Evolutionary conservation across 2,888 invertebrate genomes (phyloP), one percentile per base, ranked within the genome.

Genomic region (Papilio protenor): DNA sequence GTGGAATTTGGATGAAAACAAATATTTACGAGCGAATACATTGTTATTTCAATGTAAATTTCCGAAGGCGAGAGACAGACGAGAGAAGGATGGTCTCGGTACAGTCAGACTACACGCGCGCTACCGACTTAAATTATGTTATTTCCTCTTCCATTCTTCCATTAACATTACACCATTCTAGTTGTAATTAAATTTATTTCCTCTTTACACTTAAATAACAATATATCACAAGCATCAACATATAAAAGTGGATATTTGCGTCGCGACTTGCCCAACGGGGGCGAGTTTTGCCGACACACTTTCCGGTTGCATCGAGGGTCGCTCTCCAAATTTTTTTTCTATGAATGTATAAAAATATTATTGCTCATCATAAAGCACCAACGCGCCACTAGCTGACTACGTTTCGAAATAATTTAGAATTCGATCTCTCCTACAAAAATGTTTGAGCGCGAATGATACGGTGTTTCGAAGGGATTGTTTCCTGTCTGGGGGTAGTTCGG

Each of bases 341-440:
- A 93, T 92, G 93, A 92, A 93, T 94, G 94, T 94, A 94, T 94
- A 94, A 94, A 94, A 94, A 94, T 94, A 94, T 94, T 94, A 94
- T 94, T 94, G 94, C 94, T 94, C 87, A 94, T 94, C 89, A 92
- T 91, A 88, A 93, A 94, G 94, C 94, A 94, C 94, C 94, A 92
- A 92, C 92, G 92, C 94, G 92, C 93, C 91, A 88, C 93, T 93
- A 93, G 93, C 92, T 91, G 91, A 90, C 92, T 94, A 92, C 90
- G 81, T 90, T 91, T 87, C 90, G 88, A 91, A 92, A 89, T 87
- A 90, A 91, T 91, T 91, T 91, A 88, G 89, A 91, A 90, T 92
- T 89, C 88, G 85, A 89, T 91, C 87, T 90, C 89, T 91, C 89
- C 91, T 92, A 92, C 88, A 85, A 84, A 86, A 87, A 84, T 87